Evolutionary conservation across 1,140 invertebrate species (phyloP), one percentile per base, ranked within the genome.

Genomic region (Himalopsyche phryganea): DNA sequence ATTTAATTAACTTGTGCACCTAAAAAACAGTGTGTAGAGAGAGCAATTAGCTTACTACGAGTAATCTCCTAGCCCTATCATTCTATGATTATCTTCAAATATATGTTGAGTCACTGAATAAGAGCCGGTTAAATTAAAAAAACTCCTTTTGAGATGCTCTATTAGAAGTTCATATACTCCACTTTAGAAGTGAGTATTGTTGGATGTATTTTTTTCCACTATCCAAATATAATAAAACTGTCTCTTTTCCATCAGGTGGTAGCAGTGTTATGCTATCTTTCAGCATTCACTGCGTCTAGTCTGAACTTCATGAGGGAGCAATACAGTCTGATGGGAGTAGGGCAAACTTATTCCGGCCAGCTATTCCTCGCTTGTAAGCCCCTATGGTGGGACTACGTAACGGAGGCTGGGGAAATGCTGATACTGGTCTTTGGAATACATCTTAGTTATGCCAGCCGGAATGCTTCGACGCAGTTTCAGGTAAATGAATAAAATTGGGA

Each of bases 321-420:
- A 41, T 81, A 72, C 63, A 71, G 66, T 50, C 72, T 83, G 61
- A 68, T 82, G 53, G 76, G 71, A 57, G 71, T 68, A 7, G 59
- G 46, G 68, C 78, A 63, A 72, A 82, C 65, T 66, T 80, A 61
- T 66, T 77, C 63, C 80, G 86, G 78, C 61, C 73, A 80, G 45
- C 49, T 64, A 23, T 64, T 64, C 50, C 41, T 57, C 58, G 79
- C 82, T 32, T 94, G 91, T 71, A 85, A 86, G 71, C 81, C 84
- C n/a, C 81, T 88, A 32, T 89, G 88, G 79, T 94, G 91, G 92
- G 90, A 94, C 68, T 90, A 91, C 72, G 89, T 94, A 50, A 92
- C 91, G 19, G 89, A 93, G 77, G 78, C 81, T 46, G 91, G 87
- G n/a, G 91, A 94, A 76, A 72, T 94, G 55, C 71, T 91, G 14